Percentiles rank a stretch among this genome's conserved stretches.
These are phyloP conservation scores for Trididemnum miniatum DNA, from an alignment of 23 tunicate species.

Conservation along the genomic window DNA sequence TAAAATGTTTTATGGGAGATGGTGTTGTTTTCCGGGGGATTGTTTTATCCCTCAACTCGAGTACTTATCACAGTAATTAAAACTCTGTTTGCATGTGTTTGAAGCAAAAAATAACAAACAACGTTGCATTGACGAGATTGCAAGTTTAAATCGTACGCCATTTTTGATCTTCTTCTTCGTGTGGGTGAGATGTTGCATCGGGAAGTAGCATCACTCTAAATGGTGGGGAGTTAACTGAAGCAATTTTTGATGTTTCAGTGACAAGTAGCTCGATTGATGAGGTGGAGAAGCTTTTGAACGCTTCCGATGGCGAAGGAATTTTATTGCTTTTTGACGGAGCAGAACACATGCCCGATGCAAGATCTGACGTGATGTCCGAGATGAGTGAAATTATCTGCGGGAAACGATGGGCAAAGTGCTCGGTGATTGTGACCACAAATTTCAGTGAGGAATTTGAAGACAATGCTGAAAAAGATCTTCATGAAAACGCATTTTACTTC, in stretches of 20 bases:
- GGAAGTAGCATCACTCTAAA: neutral
- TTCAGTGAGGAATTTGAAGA: neutral
- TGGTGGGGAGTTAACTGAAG: neutral
- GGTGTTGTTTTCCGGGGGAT: too few species aligned
- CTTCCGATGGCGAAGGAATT: constrained; percentile 32
- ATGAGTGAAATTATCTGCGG: constrained; percentile 59
- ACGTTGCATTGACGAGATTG: too few species aligned
- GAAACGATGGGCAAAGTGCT: constrained; percentile 50
- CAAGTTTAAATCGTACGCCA: neutral
- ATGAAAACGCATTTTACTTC: neutral
- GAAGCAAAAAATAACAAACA: too few species aligned
- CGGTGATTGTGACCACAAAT: constrained; percentile 42
- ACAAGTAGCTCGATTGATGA: constrained; percentile 23
- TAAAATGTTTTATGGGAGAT: too few species aligned
- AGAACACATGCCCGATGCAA: constrained; percentile 38
- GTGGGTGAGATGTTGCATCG: too few species aligned
- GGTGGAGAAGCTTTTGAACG: constrained; percentile 39
- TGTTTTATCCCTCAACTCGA: too few species aligned
- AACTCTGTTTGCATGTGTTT: too few species aligned
- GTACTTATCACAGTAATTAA: too few species aligned
- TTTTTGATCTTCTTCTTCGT: neutral
- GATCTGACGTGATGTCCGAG: constrained; percentile 54
- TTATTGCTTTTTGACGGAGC: constrained; percentile 55
- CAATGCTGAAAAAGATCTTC: neutral
- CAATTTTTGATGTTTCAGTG: neutral